Base-by-base conservation (phyloP, 2,797 vertebrate genomes). In the Danionella dracula region DNA sequence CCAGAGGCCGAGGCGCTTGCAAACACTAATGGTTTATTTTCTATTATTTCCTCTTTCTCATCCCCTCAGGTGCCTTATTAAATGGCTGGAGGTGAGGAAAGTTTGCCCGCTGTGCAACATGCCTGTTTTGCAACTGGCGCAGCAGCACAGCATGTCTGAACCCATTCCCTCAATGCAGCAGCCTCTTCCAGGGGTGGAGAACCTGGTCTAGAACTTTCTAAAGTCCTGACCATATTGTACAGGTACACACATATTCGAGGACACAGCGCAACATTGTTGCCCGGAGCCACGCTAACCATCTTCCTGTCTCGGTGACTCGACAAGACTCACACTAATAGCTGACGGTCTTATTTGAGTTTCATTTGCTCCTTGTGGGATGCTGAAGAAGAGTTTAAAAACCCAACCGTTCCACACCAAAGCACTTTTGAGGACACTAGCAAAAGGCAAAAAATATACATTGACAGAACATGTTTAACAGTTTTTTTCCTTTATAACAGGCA, bases 21-120 rank as follows among this genome's bases (percentile, higher is more conserved):
- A n/a, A n/a, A n/a, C n/a, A n/a, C n/a, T n/a, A n/a, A n/a, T n/a
- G n/a, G n/a, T n/a, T n/a, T n/a, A n/a, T n/a, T n/a, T n/a, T n/a
- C n/a, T n/a, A n/a, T n/a, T n/a, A n/a, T n/a, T n/a, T n/a, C n/a
- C n/a, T n/a, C n/a, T n/a, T n/a, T n/a, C n/a, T n/a, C n/a, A n/a
- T n/a, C 65, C 27, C 65, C 60, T 2, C 81, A 97, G 96, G 92
- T 99, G 96, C 91, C 96, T 99, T 89, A 97, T 98, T 82, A 99
- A 98, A 78, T 99, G 96, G 96, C 78, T 99, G 90, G 96, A 99
- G 85, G 96, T 98, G 79, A 93, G 96, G 59, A 99, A 99, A 82
- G 95, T 98, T 55, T 99, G 96, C 72, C 96, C 96, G 0, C 87
- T 99, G 48, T 98, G 96, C 87, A 99, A 99, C 89, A 98, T 96